phyloP scores from a whole-genome alignment of 2,888 invertebrate genomes.

The Ophioninae sp. region DNA sequence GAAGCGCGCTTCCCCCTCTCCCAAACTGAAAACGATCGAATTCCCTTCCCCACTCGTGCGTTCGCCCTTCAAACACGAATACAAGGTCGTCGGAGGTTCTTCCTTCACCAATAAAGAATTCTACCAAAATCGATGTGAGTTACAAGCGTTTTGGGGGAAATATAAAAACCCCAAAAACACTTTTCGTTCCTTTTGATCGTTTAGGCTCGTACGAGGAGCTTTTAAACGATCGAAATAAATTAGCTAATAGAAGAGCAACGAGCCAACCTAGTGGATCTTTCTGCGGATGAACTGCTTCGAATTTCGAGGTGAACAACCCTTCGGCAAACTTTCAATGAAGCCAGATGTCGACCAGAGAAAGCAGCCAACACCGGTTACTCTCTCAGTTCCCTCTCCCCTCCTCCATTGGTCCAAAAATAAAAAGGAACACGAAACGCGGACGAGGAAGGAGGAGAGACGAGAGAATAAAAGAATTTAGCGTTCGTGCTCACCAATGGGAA shows the following conservation, averaged over 20 bases:
- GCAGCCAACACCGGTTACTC: conserved; percentile 40
- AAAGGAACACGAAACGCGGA: conserved; percentile 6
- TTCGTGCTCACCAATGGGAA: background rate
- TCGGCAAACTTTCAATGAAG: conserved; percentile 15
- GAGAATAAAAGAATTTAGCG: conserved; percentile 1
- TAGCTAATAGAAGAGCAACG: too few relatives aligned
- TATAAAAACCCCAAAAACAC: too few relatives aligned
- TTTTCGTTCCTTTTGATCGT: too few relatives aligned
- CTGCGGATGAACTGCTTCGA: background rate
- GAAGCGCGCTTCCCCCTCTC: background rate
- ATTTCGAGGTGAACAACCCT: conserved; percentile 35
- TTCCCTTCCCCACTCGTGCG: background rate
- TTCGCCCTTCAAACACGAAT: background rate
- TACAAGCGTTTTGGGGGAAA: background rate
- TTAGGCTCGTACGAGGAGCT: too few relatives aligned
- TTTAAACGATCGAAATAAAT: too few relatives aligned
- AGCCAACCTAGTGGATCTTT: too few relatives aligned
- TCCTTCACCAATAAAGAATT: background rate
- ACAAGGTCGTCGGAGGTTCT: background rate
- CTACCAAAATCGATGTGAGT: background rate
- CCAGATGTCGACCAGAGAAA: background rate
- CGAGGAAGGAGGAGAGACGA: background rate
- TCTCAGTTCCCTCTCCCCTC: too few relatives aligned
- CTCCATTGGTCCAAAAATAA: conserved; percentile 30
- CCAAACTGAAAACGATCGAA: conserved; percentile 4